Base-by-base conservation (phyloP, 2,113 vertebrate genomes). In the Glaucomys volans region DNA sequence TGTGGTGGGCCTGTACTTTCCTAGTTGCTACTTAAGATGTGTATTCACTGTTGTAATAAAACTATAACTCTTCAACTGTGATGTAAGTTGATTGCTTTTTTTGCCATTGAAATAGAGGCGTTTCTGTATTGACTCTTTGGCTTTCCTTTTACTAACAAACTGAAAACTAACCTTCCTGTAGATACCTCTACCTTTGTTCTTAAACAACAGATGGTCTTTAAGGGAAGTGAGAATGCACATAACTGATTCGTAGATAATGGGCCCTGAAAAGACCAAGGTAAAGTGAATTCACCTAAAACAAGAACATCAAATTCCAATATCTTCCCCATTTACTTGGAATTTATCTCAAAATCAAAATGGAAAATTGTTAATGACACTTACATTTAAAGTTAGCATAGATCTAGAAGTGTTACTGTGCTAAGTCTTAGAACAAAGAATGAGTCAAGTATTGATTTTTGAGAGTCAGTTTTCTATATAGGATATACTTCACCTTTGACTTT, bases 81-180 rank as follows among this genome's bases (percentile, higher is more conserved):
- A 22, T n/a, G 30, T 71, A n/a, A 47, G 17, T 67, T 79, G 76
- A 76, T 80, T 94, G n/a, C 9, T 66, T 74, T 74, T 94, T 95
- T 97, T 88, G 50, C 44, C 40, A 74, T 72, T 95, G 7, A 89
- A 98, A 93, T 97, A 97, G 97, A 96, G n/a, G 79, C 50, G 77
- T 74, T 92, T 96, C 92, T 89, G 8, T 90, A 40, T 84, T 83
- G 75, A 74, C 35, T 87, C 7, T 80, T 32, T 94, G 87, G 8
- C 24, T 96, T 96, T 90, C 17, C 44, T 95, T 95, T 86, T 88
- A 91, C 42, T 67, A 64, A 75, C 24, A 90, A 75, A 85, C 22
- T 71, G 80, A 57, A 96, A 96, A 86, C 28, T 75, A 30, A 86
- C 28, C 4, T 96, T 95, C 83, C 16, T 42, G 5, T 95, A 28